Conservation (phyloP, 2,113 vertebrate genomes). For the Podarcis muralis region DNA sequence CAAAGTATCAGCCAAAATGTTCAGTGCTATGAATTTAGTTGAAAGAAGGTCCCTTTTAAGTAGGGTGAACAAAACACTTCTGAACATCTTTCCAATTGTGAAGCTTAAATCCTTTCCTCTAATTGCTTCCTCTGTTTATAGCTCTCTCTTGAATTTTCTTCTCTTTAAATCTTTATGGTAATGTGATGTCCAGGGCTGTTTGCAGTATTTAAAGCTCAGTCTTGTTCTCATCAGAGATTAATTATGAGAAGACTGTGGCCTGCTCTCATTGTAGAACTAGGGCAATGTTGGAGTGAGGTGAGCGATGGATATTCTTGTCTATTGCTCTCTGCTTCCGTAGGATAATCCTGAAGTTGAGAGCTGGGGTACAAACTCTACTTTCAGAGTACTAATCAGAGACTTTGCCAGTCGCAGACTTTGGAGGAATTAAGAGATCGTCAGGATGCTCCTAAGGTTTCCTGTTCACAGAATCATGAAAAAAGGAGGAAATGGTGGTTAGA, state of each 20-base stretch:
- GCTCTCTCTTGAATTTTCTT: neutral
- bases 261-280: neutral
- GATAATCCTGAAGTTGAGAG: neutral
- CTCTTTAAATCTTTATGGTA: neutral
- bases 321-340: neutral
- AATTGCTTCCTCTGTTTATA: neutral
- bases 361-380: neutral
- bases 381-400: neutral
- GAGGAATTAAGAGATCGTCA: neutral
- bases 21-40: neutral
- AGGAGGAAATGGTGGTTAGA: neutral
- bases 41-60: neutral
- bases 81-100: neutral
- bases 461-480: neutral
- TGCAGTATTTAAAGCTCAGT: constrained; percentile 1
- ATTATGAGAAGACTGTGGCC: neutral
- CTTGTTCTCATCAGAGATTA: constrained; percentile 10
- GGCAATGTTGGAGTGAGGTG: neutral
- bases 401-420: neutral
- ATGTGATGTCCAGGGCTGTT: neutral
- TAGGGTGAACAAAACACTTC: neutral
- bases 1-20: neutral
- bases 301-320: neutral
- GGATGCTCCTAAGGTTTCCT: neutral
- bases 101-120: neutral